Evolutionary conservation across 2,888 invertebrate species (phyloP).

Genomic region (Conchocele bisecta): DNA sequence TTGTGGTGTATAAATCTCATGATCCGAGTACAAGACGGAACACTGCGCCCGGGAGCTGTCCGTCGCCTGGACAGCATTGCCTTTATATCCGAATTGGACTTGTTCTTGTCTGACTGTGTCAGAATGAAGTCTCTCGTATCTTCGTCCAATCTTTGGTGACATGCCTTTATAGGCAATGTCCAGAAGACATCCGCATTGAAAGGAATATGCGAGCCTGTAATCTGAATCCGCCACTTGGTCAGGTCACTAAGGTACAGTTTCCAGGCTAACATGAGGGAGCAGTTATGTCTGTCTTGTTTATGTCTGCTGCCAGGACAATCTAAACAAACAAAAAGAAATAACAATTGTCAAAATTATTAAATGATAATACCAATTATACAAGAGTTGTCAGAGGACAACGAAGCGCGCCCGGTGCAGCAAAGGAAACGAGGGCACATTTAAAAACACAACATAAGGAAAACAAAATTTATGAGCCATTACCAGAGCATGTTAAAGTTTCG

Average conservation of each 20-base stretch:
- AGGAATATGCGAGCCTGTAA: constrained; percentile 75
- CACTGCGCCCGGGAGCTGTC: constrained; percentile 5
- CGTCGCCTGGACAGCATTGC: constrained; percentile 43
- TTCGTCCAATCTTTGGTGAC: constrained; percentile 64
- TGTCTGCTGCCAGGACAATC: constrained; percentile 74
- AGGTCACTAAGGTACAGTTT: constrained; percentile 77
- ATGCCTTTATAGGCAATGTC: constrained; percentile 62
- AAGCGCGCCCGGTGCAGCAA: no score
- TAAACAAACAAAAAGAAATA: constrained; percentile 37
- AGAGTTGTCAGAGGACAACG: no score
- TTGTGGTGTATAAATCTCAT: constrained; percentile 66
- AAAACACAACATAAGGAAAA: no score
- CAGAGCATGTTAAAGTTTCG: no score
- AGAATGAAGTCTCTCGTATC: constrained; percentile 69
- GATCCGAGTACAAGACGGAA: constrained; percentile 59
- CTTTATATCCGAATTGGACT: constrained; percentile 55
- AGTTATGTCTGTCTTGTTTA: constrained; percentile 79
- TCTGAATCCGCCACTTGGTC: constrained; percentile 73
- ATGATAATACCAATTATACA: no score
- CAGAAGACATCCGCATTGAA: constrained; percentile 58
- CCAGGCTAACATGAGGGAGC: constrained; percentile 73
- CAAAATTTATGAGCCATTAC: no score
- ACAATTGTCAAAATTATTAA: not conserved
- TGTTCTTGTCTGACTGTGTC: constrained; percentile 44
- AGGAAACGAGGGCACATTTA: no score